Evolutionary conservation across 2,888 invertebrate genomes (phyloP).

Genomic region (Abrostola triplasia): DNA sequence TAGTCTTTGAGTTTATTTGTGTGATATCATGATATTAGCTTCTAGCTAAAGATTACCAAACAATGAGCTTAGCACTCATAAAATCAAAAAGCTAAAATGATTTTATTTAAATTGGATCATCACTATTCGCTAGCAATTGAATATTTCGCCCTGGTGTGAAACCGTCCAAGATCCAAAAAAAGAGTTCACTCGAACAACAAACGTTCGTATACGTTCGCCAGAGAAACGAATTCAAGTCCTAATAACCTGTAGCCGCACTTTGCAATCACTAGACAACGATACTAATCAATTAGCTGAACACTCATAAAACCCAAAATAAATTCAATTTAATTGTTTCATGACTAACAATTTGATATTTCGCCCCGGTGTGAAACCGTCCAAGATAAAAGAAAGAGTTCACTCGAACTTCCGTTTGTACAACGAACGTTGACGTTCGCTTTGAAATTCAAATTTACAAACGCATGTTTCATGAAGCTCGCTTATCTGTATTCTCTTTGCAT

Average conservation of each 20-base stretch:
- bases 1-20: no score
- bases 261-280: background rate
- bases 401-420: conserved; percentile 49
- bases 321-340: conserved; percentile 3
- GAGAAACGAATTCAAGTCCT: no score
- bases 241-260: no score
- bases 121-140: no score
- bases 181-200: conserved; percentile 48
- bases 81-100: background rate
- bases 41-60: background rate
- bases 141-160: conserved; percentile 30
- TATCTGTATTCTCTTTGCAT: conserved; percentile 65
- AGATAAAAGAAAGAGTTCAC: conserved; percentile 44
- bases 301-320: background rate
- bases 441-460: conserved; percentile 68
- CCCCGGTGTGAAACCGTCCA: conserved; percentile 27
- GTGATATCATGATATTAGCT: no score
- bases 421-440: conserved; percentile 55
- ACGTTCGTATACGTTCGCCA: conserved; percentile 48
- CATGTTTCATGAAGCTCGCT: conserved; percentile 61
- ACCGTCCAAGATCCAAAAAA: conserved; percentile 33
- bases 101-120: background rate
- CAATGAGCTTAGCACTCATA: background rate
- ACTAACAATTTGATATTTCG: conserved; percentile 8
- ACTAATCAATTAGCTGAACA: background rate